Percentiles rank a stretch among this genome's conserved stretches.
These are phyloP conservation scores for Dasysyrphus tricinctus DNA, from an alignment of 2,888 invertebrate genomes.

Conservation along the genomic window DNA sequence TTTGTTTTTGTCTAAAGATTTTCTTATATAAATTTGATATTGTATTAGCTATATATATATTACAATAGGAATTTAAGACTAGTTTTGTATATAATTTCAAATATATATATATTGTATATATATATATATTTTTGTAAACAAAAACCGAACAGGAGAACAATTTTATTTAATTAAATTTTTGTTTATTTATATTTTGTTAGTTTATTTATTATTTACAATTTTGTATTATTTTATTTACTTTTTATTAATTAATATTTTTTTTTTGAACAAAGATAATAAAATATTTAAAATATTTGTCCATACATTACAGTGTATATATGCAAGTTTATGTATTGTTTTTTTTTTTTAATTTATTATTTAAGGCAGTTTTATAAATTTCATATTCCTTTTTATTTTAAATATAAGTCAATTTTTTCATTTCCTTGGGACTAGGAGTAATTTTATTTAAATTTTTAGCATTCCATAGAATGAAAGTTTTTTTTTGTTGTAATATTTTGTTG, in stretches of 20 bases:
- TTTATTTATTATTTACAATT: constrained; percentile 56
- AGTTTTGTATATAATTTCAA: constrained; percentile 60
- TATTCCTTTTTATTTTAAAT: constrained; percentile 56
- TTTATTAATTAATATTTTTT: constrained; percentile 22
- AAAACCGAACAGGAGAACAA: constrained; percentile 64
- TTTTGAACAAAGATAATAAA: constrained; percentile 61
- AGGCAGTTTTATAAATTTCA: constrained; percentile 73
- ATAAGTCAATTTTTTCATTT: constrained; percentile 63
- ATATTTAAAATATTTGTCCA: constrained; percentile 31
- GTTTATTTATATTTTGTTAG: constrained; percentile 10
- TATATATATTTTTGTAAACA: constrained; percentile 62
- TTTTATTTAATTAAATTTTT: constrained; percentile 29
- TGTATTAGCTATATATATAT: constrained; percentile 71
- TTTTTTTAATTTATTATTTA: constrained; percentile 50
- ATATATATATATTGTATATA: constrained; percentile 50
- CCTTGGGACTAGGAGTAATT: constrained; percentile 60
- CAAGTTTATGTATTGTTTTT: constrained; percentile 36
- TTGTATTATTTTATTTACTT: constrained; percentile 18
- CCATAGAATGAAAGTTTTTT: constrained; percentile 52
- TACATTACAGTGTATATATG: constrained; percentile 44
- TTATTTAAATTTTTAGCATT: constrained; percentile 48
- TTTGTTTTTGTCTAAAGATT: constrained; percentile 53
- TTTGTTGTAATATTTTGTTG: constrained; percentile 25
- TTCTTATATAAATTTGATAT: constrained; percentile 68
- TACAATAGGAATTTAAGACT: constrained; percentile 72